phyloP scores from a whole-genome alignment of 2,113 vertebrate genomes.

The Guaruba guarouba region DNA sequence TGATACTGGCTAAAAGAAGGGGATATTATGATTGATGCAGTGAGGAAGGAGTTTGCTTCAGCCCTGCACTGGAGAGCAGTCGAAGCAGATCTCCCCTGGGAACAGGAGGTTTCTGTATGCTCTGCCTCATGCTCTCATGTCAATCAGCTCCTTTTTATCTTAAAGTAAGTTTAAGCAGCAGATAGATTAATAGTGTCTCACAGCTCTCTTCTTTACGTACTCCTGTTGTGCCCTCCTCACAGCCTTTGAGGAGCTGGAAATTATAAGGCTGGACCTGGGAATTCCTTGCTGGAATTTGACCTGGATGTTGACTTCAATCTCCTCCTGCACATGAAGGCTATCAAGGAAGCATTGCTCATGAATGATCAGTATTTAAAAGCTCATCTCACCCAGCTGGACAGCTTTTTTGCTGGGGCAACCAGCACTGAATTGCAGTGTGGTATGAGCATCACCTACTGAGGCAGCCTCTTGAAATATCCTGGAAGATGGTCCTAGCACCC shows the following conservation, averaged over 20 bases:
- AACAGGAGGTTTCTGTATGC: not conserved
- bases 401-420: not conserved
- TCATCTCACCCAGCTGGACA: not conserved
- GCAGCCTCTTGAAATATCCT: not conserved
- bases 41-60: not conserved
- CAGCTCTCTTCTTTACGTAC: not conserved
- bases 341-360: not conserved
- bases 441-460: not conserved
- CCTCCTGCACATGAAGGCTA: not conserved
- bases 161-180: not conserved
- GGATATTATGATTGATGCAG: not conserved
- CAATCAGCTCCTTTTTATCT: conserved; percentile 11
- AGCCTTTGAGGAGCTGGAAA: not conserved
- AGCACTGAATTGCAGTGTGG: not conserved
- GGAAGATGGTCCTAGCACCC: not conserved
- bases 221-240: not conserved
- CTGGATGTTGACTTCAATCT: not conserved
- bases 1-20: not conserved
- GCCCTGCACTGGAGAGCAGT: not conserved
- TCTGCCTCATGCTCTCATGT: not conserved
- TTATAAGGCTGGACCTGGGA: not conserved
- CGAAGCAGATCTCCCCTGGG: not conserved
- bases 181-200: not conserved
- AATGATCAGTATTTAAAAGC: not conserved
- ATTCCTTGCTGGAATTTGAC: not conserved